Percentiles rank a stretch among this genome's conserved stretches.
Evolutionary conservation across 1,140 invertebrate species (phyloP).

Genomic region (Pogonomyrmex californicus): DNA sequence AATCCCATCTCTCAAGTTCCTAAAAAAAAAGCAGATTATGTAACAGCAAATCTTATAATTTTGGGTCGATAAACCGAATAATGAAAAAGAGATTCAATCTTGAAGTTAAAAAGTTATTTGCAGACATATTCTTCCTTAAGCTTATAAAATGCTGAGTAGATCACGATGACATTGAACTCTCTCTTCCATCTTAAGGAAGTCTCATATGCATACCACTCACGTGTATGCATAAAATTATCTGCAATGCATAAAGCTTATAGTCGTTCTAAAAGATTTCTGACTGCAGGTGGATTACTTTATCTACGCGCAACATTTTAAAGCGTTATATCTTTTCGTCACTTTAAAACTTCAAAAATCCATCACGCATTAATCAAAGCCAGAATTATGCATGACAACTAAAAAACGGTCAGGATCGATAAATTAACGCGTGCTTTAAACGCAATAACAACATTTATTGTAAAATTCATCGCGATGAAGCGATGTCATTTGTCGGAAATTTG

Average conservation of each 20-base stretch:
- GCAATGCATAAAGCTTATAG: neutral
- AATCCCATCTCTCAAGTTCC: neutral
- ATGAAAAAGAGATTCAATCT: neutral
- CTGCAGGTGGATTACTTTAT: neutral
- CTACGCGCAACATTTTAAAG: neutral
- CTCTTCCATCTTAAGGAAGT: neutral
- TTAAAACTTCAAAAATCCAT: neutral
- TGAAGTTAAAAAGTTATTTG: slow-evolving; percentile 14
- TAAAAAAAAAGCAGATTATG: neutral
- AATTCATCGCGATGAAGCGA: neutral
- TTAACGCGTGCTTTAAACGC: neutral
- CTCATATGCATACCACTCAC: neutral
- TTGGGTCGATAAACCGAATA: neutral
- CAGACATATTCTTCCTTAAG: neutral
- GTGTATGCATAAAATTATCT: neutral
- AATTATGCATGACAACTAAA: neutral
- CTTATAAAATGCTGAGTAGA: neutral
- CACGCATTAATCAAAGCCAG: neutral
- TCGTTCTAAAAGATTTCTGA: neutral
- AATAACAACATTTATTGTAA: neutral
- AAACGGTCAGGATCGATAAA: neutral
- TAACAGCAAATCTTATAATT: slow-evolving; percentile 9
- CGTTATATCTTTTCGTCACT: neutral
- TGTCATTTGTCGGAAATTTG: neutral
- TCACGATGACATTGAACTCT: neutral